Evolutionary conservation across 2,888 invertebrate genomes (phyloP), one percentile per base, ranked within the genome.

Genomic region (Sinopyrophorus schimmeli): DNA sequence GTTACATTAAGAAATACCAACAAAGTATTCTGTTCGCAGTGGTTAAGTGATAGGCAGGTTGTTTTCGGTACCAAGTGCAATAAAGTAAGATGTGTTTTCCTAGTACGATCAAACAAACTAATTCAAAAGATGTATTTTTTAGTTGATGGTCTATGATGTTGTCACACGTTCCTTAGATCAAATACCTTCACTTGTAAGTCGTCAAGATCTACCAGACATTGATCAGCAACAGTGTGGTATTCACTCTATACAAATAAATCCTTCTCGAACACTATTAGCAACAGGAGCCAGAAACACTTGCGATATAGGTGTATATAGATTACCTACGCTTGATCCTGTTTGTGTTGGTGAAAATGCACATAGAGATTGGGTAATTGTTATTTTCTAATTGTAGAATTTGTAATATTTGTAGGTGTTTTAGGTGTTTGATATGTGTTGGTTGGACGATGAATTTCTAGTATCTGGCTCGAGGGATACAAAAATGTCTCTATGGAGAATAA

Each of bases 21-120:
- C 74, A 92, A 92, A 75, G 91, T 92, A 48, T 97, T 96, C 77
- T 93, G 95, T 71, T 93, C 95, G 0, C 89, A 94, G 71, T 97
- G 97, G 96, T 79, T 97, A 23, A 92, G 92, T 60, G 92, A 93
- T 74, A 81, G 92, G 64, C 94, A 95, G 77, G 89, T 97, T 46
- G 92, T 95, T 12, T 93, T 95, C 72, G 97, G 96, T 41, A 96
- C 96, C 37, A 97, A 97, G 74, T 96, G 97, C 75, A 96, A 96
- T 76, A 94, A 93, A 83, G 90, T 91, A 71, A 63, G n/a, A n/a
- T n/a, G n/a, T n/a, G n/a, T n/a, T n/a, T n/a, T n/a, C n/a, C n/a
- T n/a, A n/a, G n/a, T n/a, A n/a, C n/a, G n/a, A n/a, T n/a, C n/a
- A n/a, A n/a, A n/a, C n/a, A n/a, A n/a, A n/a, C n/a, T n/a, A n/a